Evolutionary conservation across 2,888 invertebrate species (phyloP), one percentile per base, ranked within the genome.

Genomic region (Aporophyla lueneburgensis): DNA sequence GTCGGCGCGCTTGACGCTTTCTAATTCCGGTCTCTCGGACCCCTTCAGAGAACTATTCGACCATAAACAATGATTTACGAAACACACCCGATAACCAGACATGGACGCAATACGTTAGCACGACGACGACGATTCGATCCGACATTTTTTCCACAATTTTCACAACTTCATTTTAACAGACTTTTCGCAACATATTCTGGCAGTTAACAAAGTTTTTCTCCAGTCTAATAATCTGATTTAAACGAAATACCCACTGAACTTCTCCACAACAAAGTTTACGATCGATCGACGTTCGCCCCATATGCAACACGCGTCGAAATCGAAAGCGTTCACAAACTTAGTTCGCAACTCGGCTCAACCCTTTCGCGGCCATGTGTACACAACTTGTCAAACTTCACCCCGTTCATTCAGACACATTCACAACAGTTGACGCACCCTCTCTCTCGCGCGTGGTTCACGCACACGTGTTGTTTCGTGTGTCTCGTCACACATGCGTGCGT

Each of bases 41-140:
- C 93, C 94, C 94, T 93, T 93, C 93, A 92, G 93, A 91, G 91
- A 94, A 91, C 94, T 94, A 93, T 91, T 95, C 94, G 94, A 96
- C 93, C 96, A 95, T 94, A 95, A 94, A 96, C 95, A 95, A 95
- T 93, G 93, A 92, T 95, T 96, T 94, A 91, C 95, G 96, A 96
- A 95, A 96, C 93, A 93, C 91, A 92, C 93, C 86, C 90, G 91
- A 85, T 88, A 89, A 86, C 89, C 88, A 89, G 91, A 88, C 88
- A 78, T 87, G 58, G 66, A 87, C 87, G 93, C 93, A 93, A 93
- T 92, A 92, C 93, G 92, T 92, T 93, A 87, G 76, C 84, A 69
- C 81, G 89, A 76, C 83, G 54, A 54, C 83, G 43, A 80, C 90
- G 90, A 92, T 93, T 94, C 88, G 93, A 92, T 91, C 90, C 91